Conservation (phyloP, 2,888 invertebrate species). For the Drosophila prolongata region DNA sequence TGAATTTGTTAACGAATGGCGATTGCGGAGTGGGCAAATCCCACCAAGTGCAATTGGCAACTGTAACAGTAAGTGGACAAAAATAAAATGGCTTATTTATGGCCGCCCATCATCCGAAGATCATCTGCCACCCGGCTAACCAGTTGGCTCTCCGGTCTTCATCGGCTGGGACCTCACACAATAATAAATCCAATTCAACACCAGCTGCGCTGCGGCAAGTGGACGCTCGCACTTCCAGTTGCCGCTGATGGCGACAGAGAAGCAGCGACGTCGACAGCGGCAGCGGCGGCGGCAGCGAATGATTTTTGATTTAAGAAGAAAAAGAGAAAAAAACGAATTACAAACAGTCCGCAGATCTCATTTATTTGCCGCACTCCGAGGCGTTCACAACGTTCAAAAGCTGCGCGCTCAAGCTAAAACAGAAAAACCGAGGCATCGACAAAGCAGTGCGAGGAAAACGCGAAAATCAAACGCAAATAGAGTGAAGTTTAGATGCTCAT, state of each 20-base stretch:
- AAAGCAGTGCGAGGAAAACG: conserved; percentile 40
- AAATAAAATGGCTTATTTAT: conserved; percentile 76
- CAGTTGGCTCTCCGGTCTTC: conserved; percentile 34
- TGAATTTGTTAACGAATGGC: conserved; percentile 68
- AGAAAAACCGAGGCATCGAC: conserved; percentile 12
- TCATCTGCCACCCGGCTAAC: conserved; percentile 37
- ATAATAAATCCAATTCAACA: conserved; percentile 30
- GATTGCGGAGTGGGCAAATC: conserved; percentile 47
- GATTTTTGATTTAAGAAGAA: conserved; percentile 80
- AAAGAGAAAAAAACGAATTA: conserved; percentile 82
- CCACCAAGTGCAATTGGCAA: conserved; percentile 71
- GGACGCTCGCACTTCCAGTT: conserved; percentile 42
- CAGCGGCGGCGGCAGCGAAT: conserved; percentile 42
- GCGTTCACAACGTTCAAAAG: conserved; percentile 76
- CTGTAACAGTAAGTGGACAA: conserved; percentile 70
- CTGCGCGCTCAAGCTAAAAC: conserved; percentile 45
- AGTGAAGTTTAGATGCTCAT: conserved; percentile 14
- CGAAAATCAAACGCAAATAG: conserved; percentile 6
- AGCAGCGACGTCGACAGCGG: conserved; percentile 12
- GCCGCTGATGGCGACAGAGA: conserved; percentile 60
- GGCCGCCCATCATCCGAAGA: conserved; percentile 48
- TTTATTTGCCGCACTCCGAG: conserved; percentile 83
- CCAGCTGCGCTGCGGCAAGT: conserved; percentile 1
- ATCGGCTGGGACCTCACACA: conserved; percentile 63
- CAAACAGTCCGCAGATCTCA: conserved; percentile 82